Base-by-base conservation (phyloP, 2,888 invertebrate species). In the Cyclophora albipunctata region DNA sequence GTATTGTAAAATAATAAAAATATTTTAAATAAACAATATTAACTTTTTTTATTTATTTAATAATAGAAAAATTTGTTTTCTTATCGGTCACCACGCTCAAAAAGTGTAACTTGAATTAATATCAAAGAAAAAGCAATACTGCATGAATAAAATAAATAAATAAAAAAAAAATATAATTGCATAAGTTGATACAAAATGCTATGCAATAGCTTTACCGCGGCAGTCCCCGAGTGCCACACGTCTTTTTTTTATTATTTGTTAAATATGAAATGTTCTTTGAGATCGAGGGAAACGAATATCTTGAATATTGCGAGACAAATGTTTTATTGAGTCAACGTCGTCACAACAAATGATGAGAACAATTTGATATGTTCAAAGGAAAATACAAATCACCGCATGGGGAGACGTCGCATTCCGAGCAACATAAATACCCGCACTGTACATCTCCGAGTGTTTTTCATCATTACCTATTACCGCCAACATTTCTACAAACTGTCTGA, bases 311-410 rank as follows among this genome's bases (percentile, higher is more conserved):
- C 34, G 43, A 43, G 43, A 20, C 20, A 48, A 51, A 48, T 48
- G 45, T 50, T 44, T 49, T 50, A 34, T 34, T 41, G 53, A 45
- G 48, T 48, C 45, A 40, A 37, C 47, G 45, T 42, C 46, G 20
- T 20, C 20, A 20, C 20, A 20, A 20, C 20, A 20, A 20, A 20
- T 20, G 44, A 48, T 48, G 51, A 59, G 47, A 42, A 53, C 54
- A 60, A 58, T 55, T 57, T 53, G 45, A 52, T 50, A 49, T 50
- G 51, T 52, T 52, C 46, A 51, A 58, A 56, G 57, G 50, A 59
- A 54, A 57, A 60, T 51, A 57, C 47, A 51, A 52, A 49, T 37
- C 37, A 43, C 53, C 53, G 48, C 43, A 46, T 52, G 54, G 47
- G 48, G 56, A 48, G 49, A 56, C 55, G 55, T 49, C 57, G 53